Conservation (phyloP, 1,140 invertebrate species). For the Drosophila santomea region DNA sequence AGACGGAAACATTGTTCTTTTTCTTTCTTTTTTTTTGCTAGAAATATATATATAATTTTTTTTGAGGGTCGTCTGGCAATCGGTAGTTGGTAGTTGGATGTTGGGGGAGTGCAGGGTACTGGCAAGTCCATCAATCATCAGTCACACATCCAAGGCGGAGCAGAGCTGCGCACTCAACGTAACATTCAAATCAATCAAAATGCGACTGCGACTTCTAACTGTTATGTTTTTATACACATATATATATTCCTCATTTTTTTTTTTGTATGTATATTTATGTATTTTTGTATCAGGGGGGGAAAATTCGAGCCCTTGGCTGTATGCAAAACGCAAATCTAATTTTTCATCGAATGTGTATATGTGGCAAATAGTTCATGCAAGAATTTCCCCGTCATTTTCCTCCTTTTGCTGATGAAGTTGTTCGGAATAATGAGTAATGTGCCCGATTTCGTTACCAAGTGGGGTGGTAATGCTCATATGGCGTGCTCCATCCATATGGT, state of each 20-base stretch:
- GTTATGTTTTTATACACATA: constrained; percentile 26
- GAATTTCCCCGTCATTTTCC: constrained; percentile 9
- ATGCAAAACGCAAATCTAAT: constrained; percentile 78
- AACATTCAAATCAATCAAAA: constrained; percentile 84
- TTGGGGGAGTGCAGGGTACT: constrained; percentile 31
- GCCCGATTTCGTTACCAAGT: constrained; percentile 12
- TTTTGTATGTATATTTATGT: not conserved
- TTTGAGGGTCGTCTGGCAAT: constrained; percentile 14
- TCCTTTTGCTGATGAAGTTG: constrained; percentile 45
- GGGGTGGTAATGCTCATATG: constrained; percentile 66
- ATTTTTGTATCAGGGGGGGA: not conserved
- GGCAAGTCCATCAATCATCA: constrained; percentile 82
- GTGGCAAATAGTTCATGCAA: constrained; percentile 34
- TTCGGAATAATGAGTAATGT: constrained; percentile 73
- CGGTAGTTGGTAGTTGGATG: constrained; percentile 19
- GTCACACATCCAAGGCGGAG: constrained; percentile 60
- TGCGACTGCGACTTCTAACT: constrained; percentile 65
- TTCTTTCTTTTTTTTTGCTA: constrained; percentile 25
- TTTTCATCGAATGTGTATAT: constrained; percentile 76
- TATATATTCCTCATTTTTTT: constrained; percentile 3
- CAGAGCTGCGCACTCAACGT: constrained; percentile 73
- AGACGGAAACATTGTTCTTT: constrained; percentile 1
- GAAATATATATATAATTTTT: constrained; percentile 38
- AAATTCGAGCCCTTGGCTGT: constrained; percentile 46
- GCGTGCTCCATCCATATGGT: constrained; percentile 60